phyloP scores from a whole-genome alignment of 2,113 vertebrate genomes.

The Cygnus buccinator region DNA sequence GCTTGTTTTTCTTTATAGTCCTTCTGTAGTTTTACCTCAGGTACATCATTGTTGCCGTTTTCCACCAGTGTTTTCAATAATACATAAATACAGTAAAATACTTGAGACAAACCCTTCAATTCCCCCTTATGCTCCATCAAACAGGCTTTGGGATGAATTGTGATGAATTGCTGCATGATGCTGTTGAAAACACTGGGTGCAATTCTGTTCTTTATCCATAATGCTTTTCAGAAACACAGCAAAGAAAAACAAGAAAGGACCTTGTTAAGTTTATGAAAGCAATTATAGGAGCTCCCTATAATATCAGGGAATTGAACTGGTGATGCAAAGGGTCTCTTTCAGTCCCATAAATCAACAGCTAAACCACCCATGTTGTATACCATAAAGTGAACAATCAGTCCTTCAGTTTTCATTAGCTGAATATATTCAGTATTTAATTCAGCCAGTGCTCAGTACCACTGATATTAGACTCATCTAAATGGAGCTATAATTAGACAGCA shows the following conservation, averaged over 20 bases:
- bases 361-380: neutral
- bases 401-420: slow-evolving; percentile 28
- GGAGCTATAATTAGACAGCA: slow-evolving; percentile 42
- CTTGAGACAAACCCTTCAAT: neutral
- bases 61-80: neutral
- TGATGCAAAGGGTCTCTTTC: neutral
- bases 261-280: neutral
- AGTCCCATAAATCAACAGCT: neutral
- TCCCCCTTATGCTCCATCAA: neutral
- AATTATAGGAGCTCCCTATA: neutral
- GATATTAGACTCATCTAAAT: slow-evolving; percentile 25
- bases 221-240: neutral
- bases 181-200: neutral
- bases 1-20: neutral
- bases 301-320: neutral
- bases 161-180: neutral
- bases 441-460: neutral
- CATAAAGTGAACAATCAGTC: neutral
- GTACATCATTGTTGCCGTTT: neutral
- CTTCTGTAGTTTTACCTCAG: neutral
- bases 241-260: neutral
- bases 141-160: neutral
- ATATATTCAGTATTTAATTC: slow-evolving; percentile 19
- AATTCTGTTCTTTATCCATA: neutral
- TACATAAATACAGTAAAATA: neutral